Evolutionary conservation across 2,888 invertebrate species (phyloP), one percentile per base, ranked within the genome.

Genomic region (Aleiodes testaceus): DNA sequence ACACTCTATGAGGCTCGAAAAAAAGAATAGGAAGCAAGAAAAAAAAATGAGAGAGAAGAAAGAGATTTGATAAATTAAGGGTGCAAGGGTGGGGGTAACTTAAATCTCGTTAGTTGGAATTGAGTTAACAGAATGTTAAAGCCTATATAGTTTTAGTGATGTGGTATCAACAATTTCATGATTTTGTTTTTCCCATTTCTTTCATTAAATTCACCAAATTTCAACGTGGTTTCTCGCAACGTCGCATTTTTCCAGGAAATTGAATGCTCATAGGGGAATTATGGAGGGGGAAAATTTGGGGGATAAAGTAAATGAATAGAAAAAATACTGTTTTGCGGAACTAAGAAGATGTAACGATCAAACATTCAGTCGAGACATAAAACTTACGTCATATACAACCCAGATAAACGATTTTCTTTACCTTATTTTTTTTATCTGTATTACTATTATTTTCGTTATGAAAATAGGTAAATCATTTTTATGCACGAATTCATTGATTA

Each of bases 71-170:
- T 47, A 50, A 65, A 65, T 42, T 50, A 61, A 61, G 61, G 61
- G 61, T 47, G 66, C 9, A 20, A 18, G 52, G 30, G 59, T 3
- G 52, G 50, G 30, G 55, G 55, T 55, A 26, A 55, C 55, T 71
- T 74, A 77, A 78, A 78, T 77, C 78, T 75, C 72, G 73, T 78
- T 78, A 78, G 73, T 69, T 73, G 70, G 75, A 77, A 78, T 78
- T 70, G 78, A 77, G 76, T 77, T 76, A 76, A 76, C 73, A 76
- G 73, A 74, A 61, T 61, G 59, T 42, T 47, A 16, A 66, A 55
- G 63, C 72, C 71, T 66, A 66, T 52, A 66, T 59, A 72, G 69
- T 70, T 61, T 22, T 18, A 53, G 36, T 73, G 61, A 66, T 67
- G 55, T 66, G 72, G 66, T 50, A 68, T 9, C 61, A 61, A 63